These are phyloP conservation scores for Drosophila tripunctata DNA, from an alignment of 2,888 invertebrate genomes.

Conservation along the genomic window DNA sequence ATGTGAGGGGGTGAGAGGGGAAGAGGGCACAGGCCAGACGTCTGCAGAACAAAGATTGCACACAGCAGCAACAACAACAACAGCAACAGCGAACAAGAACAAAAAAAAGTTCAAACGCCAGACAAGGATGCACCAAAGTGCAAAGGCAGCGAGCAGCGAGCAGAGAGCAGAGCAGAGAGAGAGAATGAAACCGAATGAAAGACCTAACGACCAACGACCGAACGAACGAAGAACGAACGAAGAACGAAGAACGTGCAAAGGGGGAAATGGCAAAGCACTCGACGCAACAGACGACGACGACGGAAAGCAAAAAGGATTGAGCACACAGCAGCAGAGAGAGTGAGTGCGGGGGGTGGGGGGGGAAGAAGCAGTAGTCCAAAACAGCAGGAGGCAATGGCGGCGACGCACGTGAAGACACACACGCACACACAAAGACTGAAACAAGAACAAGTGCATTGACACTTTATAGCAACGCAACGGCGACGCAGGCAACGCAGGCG, in stretches of 20 bases:
- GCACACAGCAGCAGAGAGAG: constrained; percentile 44
- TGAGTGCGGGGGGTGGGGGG: not conserved
- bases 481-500: constrained; percentile 43
- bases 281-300: constrained; percentile 62
- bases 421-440: constrained; percentile 50
- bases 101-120: constrained; percentile 80
- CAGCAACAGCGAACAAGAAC: constrained; percentile 30
- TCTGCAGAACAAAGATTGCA: constrained; percentile 80
- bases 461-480: constrained; percentile 62
- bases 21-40: constrained; percentile 61
- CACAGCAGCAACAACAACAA: constrained; percentile 44
- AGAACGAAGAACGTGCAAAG: constrained; percentile 35
- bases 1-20: not conserved
- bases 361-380: constrained; percentile 49
- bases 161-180: no score
- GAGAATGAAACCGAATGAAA: no score
- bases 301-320: constrained; percentile 74
- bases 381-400: constrained; percentile 76
- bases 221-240: constrained; percentile 22
- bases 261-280: constrained; percentile 56
- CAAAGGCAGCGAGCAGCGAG: constrained; percentile 75
- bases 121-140: constrained; percentile 80
- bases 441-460: constrained; percentile 84
- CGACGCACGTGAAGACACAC: constrained; percentile 75
- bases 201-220: constrained; percentile 36